Percentiles rank a stretch among this genome's conserved stretches.
Evolutionary conservation across 2,113 vertebrate genomes (phyloP).

Genomic region (Cephalopholis sonnerati): DNA sequence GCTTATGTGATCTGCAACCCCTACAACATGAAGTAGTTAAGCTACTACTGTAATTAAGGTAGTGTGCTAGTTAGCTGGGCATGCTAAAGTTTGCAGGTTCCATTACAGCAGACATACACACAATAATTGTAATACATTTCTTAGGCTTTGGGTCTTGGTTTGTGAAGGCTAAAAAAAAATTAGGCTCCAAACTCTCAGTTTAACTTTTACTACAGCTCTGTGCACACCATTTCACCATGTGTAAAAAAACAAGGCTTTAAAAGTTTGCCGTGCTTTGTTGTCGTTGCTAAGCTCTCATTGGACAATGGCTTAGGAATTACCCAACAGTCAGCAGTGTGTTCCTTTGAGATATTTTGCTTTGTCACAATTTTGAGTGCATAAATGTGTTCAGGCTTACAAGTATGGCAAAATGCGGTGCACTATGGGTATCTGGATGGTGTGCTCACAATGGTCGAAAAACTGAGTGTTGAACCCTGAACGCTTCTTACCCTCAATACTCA

Average conservation of each 20-base stretch:
- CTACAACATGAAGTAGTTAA: neutral
- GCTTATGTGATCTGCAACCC: neutral
- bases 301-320: neutral
- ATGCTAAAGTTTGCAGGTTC: neutral
- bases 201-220: neutral
- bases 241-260: neutral
- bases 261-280: neutral
- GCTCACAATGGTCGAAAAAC: too few species aligned
- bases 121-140: neutral
- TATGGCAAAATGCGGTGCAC: too few species aligned
- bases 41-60: neutral
- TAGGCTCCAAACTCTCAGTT: neutral
- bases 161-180: neutral
- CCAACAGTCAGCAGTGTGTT: constrained; percentile 1
- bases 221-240: neutral
- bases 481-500: too few species aligned
- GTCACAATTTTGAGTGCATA: too few species aligned
- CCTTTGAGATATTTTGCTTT: constrained; percentile 12
- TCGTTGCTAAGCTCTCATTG: neutral
- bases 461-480: too few species aligned
- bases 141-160: neutral
- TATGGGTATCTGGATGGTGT: too few species aligned
- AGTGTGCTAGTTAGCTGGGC: neutral
- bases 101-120: neutral
- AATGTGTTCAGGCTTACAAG: too few species aligned